A percentile compares a stretch with the other conserved stretches of the same genome.
Evolutionary conservation across 2,888 invertebrate genomes (phyloP).

Genomic region (Drosophila paucipuncta): DNA sequence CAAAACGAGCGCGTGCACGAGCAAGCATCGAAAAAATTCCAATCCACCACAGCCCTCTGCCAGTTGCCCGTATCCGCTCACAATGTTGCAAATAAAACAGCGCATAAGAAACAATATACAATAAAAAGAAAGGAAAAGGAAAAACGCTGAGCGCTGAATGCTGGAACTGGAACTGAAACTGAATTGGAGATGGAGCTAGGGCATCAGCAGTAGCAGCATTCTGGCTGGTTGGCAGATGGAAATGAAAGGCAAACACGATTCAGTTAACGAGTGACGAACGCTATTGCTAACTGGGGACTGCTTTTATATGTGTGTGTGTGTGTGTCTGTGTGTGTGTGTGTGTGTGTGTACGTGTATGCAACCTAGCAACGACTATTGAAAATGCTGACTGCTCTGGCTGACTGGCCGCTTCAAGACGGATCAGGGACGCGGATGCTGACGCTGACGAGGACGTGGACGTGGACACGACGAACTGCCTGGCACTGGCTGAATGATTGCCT

Average conservation of each 20-base stretch:
- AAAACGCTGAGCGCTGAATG: neutral
- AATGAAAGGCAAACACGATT: constrained; percentile 81
- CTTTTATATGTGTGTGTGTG: constrained; percentile 50
- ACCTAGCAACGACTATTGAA: constrained; percentile 66
- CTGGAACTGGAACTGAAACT: constrained; percentile 22
- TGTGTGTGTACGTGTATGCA: constrained; percentile 25
- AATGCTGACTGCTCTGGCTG: constrained; percentile 51
- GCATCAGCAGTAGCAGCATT: constrained; percentile 28
- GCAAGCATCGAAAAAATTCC: constrained; percentile 67
- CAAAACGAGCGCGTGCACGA: constrained; percentile 72
- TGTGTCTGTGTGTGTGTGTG: constrained; percentile 10
- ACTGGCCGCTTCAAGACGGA: constrained; percentile 31
- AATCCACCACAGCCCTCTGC: constrained; percentile 35
- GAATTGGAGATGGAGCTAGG: constrained; percentile 28
- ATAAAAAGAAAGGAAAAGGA: constrained; percentile 61
- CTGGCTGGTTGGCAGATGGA: constrained; percentile 68
- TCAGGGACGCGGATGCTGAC: constrained; percentile 8
- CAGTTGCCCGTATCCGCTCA: constrained; percentile 27
- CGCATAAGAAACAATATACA: constrained; percentile 78
- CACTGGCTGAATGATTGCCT: constrained; percentile 74
- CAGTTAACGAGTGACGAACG: constrained; percentile 80
- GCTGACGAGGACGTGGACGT: constrained; percentile 33
- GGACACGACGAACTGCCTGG: constrained; percentile 35
- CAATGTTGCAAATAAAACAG: constrained; percentile 78
- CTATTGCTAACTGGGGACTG: constrained; percentile 77